Base-by-base conservation (phyloP, 92 coral and sea anemone species). In the Muricea muricata region DNA sequence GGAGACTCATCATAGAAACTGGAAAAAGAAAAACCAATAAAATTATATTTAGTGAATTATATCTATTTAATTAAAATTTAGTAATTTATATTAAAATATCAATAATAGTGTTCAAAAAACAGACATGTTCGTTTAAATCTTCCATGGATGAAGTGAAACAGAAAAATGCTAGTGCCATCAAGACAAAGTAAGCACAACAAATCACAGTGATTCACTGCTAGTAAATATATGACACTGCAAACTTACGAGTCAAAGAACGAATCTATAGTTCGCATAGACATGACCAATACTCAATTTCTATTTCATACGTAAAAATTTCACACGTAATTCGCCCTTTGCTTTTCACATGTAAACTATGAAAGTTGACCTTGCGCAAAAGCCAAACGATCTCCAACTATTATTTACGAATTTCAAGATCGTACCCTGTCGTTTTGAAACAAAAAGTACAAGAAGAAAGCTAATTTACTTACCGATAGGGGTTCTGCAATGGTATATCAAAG, bases 401-500 rank as follows among this genome's bases (percentile, higher is more conserved):
- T 9, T 52, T 52, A 52, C 15, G 18, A 2, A 48, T 48, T 48
- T 48, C 24, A n/a, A n/a, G n/a, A 26, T 5, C 33, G 10, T 24
- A 25, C 11, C 68, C 33, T 63, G 70, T 63, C 9, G 70, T 26
- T 26, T 63, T 63, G 10, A 8, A 21, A 30, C 35, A 28, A 63
- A 63, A 26, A 63, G 13, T 3, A 14, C 18, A 63, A 1, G 37
- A 6, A 63, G 9, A 32, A 63, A 32, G 37, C 70, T 28, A 23
- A 70, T 78, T 33, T 41, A 32, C 83, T 78, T 34, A 78, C 83
- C 83, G 52, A 33, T 32, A 58, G 33, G 71, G 70, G 58, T 57
- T 78, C 71, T 78, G 83, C 31, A 78, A 58, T 56, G 83, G 83
- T 34, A 56, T 78, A 78, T 78, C 55, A 52, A 61, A 78, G 35